phyloP scores from a whole-genome alignment of 2,888 invertebrate genomes.

The Bombyx huttoni region DNA sequence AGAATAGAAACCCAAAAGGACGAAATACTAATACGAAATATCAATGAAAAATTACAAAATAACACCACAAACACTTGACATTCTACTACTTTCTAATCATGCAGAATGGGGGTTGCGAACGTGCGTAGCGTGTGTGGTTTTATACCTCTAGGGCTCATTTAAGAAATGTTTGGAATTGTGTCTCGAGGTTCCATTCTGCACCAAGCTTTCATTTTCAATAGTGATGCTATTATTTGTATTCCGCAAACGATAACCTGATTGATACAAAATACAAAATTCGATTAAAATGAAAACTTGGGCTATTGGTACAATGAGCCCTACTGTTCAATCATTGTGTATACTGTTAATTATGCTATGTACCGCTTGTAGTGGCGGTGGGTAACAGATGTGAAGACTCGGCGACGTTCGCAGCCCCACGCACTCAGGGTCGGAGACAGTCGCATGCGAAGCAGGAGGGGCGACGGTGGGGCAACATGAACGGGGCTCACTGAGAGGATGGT shows the following conservation, averaged over 20 bases:
- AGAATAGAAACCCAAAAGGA: neutral
- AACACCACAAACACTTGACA: conserved; percentile 54
- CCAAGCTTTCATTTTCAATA: conserved; percentile 4
- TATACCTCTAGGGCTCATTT: conserved; percentile 34
- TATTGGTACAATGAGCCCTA: conserved; percentile 2
- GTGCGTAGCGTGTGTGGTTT: conserved; percentile 47
- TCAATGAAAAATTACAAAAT: neutral
- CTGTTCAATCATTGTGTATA: conserved; percentile 25
- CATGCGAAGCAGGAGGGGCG: conserved; percentile 72
- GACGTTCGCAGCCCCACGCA: conserved; percentile 70
- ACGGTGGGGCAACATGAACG: conserved; percentile 73
- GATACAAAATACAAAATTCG: neutral
- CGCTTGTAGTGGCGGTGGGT: conserved; percentile 46
- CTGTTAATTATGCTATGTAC: conserved; percentile 44
- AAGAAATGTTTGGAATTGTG: conserved; percentile 38
- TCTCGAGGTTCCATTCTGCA: conserved; percentile 8
- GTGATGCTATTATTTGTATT: neutral
- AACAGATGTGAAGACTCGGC: conserved; percentile 40
- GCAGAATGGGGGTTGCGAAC: conserved; percentile 72
- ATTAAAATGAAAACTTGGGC: neutral
- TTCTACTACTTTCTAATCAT: conserved; percentile 57
- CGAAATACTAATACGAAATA: neutral
- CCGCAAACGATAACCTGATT: neutral
- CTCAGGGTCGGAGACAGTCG: conserved; percentile 70
- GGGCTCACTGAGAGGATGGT: conserved; percentile 74